Evolutionary conservation across 1,140 invertebrate species (phyloP).

Genomic region (Cylas formicarius): DNA sequence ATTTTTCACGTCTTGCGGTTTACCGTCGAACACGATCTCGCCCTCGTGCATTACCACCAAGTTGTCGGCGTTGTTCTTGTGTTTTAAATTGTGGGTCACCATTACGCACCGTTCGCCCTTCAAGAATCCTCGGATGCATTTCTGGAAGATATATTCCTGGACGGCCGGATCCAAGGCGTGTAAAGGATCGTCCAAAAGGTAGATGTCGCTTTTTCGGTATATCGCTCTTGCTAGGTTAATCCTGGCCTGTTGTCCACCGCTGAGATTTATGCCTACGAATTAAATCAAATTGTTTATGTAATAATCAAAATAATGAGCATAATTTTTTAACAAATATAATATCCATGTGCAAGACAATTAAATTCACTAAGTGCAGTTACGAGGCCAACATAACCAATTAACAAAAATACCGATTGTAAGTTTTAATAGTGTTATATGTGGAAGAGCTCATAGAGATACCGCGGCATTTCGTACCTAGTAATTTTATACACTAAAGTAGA

Average conservation of each 20-base stretch:
- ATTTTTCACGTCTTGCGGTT: constrained; percentile 16
- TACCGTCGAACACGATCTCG: constrained; percentile 16
- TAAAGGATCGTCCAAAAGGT: constrained; percentile 74
- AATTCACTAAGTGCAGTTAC: too few relatives aligned
- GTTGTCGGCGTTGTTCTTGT: constrained; percentile 24
- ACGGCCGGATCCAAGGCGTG: constrained; percentile 78
- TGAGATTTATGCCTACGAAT: constrained; percentile 65
- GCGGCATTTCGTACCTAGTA: too few relatives aligned
- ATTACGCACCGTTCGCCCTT: constrained; percentile 62
- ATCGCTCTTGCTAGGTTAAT: constrained; percentile 82
- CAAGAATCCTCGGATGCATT: constrained; percentile 63
- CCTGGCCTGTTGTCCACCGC: constrained; percentile 83
- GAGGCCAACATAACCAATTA: too few relatives aligned
- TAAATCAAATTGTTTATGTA: too few relatives aligned
- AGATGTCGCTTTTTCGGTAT: constrained; percentile 71
- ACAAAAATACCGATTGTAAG: too few relatives aligned
- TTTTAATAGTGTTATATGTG: too few relatives aligned
- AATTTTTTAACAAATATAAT: too few relatives aligned
- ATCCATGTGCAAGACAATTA: too few relatives aligned
- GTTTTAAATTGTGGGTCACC: constrained; percentile 64
- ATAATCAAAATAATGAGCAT: too few relatives aligned
- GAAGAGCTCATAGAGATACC: too few relatives aligned
- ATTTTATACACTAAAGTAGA: too few relatives aligned
- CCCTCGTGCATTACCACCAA: constrained; percentile 24
- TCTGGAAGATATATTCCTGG: constrained; percentile 70